phyloP scores from a whole-genome alignment of 1,140 invertebrate genomes.

The Drosophila parvula region DNA sequence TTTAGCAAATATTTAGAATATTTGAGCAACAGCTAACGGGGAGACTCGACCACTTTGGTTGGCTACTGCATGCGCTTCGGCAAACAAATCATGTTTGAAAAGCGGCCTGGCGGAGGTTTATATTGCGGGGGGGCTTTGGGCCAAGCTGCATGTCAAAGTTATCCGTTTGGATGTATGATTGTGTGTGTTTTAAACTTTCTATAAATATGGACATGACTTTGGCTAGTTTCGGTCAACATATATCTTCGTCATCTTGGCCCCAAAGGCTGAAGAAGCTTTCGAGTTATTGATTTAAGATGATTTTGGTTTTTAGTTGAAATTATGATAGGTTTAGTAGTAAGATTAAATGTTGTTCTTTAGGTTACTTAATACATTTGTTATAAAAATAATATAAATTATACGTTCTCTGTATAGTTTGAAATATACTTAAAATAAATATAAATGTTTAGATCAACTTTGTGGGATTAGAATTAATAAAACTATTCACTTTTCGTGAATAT shows the following conservation, averaged over 20 bases:
- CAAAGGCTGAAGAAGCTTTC: background rate
- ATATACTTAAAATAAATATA: no score
- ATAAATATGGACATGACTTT: constrained; percentile 72
- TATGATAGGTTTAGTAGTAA: background rate
- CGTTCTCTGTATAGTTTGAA: no score
- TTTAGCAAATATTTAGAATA: constrained; percentile 83
- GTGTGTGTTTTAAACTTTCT: constrained; percentile 69
- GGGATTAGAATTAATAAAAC: background rate
- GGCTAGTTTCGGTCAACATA: constrained; percentile 31
- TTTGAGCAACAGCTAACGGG: constrained; percentile 68
- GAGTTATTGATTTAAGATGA: background rate
- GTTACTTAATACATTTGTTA: no score
- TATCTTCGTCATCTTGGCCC: constrained; percentile 12
- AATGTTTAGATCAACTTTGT: no score
- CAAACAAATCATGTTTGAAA: constrained; percentile 74
- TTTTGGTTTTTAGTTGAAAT: background rate
- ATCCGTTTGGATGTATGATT: constrained; percentile 41
- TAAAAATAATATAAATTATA: background rate
- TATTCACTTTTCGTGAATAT: no score
- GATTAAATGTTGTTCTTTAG: no score
- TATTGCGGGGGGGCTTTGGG: constrained; percentile 6
- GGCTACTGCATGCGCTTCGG: constrained; percentile 75
- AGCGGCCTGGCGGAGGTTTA: constrained; percentile 7
- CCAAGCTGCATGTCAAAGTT: constrained; percentile 58
- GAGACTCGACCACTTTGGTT: constrained; percentile 67